Evolutionary conservation across 2,113 vertebrate genomes (phyloP).

Genomic region (Petromus typicus): DNA sequence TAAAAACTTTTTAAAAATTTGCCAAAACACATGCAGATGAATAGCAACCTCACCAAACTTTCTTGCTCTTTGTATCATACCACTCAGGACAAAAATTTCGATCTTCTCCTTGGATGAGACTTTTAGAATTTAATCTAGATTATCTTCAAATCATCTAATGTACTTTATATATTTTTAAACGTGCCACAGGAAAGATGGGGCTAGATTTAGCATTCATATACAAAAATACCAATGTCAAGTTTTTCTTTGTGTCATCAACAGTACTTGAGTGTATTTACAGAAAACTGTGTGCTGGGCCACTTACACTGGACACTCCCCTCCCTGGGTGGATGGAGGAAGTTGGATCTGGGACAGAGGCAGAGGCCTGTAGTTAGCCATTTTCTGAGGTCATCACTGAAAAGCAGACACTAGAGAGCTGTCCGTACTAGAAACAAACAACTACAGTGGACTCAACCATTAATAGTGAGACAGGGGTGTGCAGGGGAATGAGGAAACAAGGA

Average conservation of each 20-base stretch:
- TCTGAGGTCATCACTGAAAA: neutral
- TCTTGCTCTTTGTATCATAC: too few species aligned
- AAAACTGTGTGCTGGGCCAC: neutral
- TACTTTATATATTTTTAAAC: neutral
- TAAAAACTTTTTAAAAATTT: too few species aligned
- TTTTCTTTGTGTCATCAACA: neutral
- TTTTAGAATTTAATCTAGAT: too few species aligned
- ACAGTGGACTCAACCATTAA: neutral
- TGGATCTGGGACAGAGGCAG: neutral
- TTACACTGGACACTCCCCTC: neutral
- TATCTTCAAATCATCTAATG: too few species aligned
- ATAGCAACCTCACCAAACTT: too few species aligned
- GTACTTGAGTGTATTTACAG: neutral
- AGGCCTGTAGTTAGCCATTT: neutral
- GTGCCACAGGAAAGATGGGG: neutral
- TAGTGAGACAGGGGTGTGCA: neutral
- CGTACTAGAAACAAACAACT: neutral
- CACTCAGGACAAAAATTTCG: too few species aligned
- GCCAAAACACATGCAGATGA: too few species aligned
- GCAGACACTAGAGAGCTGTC: neutral
- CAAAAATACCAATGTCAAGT: neutral
- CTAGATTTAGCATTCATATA: neutral
- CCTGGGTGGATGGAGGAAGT: neutral
- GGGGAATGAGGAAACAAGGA: neutral
- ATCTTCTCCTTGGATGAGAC: too few species aligned